Conservation (phyloP, 2,113 vertebrate genomes). For the Corythornis cristatus region DNA sequence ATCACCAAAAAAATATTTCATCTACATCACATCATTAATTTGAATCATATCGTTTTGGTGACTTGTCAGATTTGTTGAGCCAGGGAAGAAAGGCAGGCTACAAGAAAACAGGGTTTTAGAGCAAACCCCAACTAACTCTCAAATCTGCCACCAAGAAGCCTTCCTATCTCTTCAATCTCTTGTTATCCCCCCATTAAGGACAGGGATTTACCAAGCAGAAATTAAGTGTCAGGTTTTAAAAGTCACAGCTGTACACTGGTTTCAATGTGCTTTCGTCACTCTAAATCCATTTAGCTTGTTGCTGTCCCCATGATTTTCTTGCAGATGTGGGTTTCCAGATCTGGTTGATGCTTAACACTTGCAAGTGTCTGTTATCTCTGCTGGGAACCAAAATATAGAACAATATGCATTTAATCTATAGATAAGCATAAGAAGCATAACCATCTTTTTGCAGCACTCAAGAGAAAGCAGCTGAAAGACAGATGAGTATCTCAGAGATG, state of each 20-base stretch:
- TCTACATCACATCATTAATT: background rate
- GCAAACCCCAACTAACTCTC: background rate
- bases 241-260: background rate
- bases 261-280: background rate
- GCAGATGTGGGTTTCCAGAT: background rate
- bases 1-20: background rate
- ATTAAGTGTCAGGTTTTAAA: background rate
- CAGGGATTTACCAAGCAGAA: conserved; percentile 10
- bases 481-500: background rate
- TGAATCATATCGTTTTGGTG: background rate
- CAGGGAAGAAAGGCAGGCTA: background rate
- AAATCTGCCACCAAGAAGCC: background rate
- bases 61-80: background rate
- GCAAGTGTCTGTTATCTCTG: background rate
- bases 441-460: background rate
- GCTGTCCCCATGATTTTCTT: background rate
- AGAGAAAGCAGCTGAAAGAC: background rate
- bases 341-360: conserved; percentile 10
- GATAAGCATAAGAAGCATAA: conserved; percentile 11
- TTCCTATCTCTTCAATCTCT: background rate
- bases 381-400: conserved; percentile 17
- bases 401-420: conserved; percentile 12
- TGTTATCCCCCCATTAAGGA: background rate
- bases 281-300: background rate
- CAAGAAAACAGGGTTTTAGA: background rate